Evolutionary conservation across 2,888 invertebrate genomes (phyloP), one percentile per base, ranked within the genome.

Genomic region (Andrena marginata): DNA sequence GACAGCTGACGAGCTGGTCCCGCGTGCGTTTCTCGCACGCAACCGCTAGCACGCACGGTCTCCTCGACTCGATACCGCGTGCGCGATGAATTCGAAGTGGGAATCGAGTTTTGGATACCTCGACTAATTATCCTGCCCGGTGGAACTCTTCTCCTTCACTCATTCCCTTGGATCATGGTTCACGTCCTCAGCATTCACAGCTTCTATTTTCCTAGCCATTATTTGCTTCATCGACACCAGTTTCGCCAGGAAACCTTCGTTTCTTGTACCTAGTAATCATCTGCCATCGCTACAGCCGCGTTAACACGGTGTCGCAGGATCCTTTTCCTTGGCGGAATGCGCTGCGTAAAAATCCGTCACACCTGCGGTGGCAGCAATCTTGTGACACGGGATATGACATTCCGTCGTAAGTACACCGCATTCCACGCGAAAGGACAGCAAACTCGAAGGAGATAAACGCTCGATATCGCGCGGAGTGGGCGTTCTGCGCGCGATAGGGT

Each of bases 1-100:
- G 87, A 87, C 87, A 85, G 82, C 87, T 82, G 87, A 80, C 81
- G 73, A 69, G 71, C 68, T 56, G 48, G 65, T 54, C 48, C 35
- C 67, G 29, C 33, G 56, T 16, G 77, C 65, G 71, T 72, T 64
- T 77, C 60, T 71, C 68, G 77, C 78, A 76, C 81, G 79, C 81
- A 51, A 80, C 74, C 26, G 56, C 59, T 23, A 65, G 49, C 29
- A 64, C 56, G 49, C 75, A 20, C 51, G n/a, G 7, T 35, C 62
- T 23, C 35, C 65, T 26, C 33, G 42, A 29, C 10, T 35, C 51
- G 48, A 48, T 16, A 26, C 64, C 48, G 16, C 42, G 31, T 33
- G 31, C n/a, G 6, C 2, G 20, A 4, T 23, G 20, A n/a, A 6
- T 29, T 26, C 26, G 60, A n/a, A 60, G n/a, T 31, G 7, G 31